A percentile compares a stretch with the other conserved stretches of the same genome.
phyloP scores from a whole-genome alignment of 2,797 vertebrate genomes.

The Typhlichthys eigenmanni region DNA sequence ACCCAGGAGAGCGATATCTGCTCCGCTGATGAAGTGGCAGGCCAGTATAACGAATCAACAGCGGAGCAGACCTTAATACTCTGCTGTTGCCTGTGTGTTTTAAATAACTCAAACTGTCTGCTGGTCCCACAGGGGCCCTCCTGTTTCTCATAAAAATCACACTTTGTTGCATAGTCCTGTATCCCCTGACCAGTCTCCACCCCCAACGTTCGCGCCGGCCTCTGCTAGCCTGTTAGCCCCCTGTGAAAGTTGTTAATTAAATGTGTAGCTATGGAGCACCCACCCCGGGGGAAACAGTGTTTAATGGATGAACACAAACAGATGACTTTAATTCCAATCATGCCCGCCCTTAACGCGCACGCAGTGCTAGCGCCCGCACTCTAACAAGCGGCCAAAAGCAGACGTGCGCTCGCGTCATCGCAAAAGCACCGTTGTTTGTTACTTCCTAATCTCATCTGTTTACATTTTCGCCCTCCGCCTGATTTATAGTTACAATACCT shows the following conservation, averaged over 20 bases:
- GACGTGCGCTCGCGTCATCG: not conserved
- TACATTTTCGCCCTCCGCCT: no score
- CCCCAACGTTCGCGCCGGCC: slow-evolving; percentile 30
- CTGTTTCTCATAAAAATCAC: slow-evolving; percentile 18
- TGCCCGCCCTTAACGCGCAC: slow-evolving; percentile 29
- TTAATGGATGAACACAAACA: slow-evolving; percentile 70
- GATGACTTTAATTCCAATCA: slow-evolving; percentile 58
- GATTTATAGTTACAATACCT: no score
- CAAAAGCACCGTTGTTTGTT: not conserved
- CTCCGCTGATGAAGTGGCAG: no score
- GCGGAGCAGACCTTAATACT: not conserved
- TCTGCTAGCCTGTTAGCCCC: slow-evolving; percentile 52
- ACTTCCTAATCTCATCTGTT: no score
- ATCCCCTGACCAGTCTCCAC: slow-evolving; percentile 14
- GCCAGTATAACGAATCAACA: no score
- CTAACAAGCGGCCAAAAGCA: slow-evolving; percentile 1
- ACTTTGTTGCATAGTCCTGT: slow-evolving; percentile 28
- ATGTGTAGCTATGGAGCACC: slow-evolving; percentile 58
- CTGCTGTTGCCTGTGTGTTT: not conserved
- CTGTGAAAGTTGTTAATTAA: slow-evolving; percentile 68
- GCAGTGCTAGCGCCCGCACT: slow-evolving; percentile 19
- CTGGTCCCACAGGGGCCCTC: no score
- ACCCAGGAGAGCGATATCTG: no score
- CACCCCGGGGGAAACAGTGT: slow-evolving; percentile 49
- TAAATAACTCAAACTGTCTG: no score